phyloP scores from a whole-genome alignment of 2,113 vertebrate genomes.

The Lophotis ruficrista region DNA sequence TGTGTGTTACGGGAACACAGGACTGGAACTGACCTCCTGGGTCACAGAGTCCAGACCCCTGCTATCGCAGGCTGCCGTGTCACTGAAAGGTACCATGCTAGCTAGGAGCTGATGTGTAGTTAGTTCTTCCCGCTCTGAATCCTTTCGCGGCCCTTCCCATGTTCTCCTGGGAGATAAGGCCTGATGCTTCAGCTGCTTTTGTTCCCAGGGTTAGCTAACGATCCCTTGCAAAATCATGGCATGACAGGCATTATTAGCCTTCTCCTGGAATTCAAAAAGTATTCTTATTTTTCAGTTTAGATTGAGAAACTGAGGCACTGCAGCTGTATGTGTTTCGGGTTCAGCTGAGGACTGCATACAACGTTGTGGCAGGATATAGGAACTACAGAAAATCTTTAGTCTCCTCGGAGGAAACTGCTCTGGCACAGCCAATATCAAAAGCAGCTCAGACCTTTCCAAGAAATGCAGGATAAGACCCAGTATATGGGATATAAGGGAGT shows the following conservation, averaged over 20 bases:
- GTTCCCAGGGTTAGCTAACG: not conserved
- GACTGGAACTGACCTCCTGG: not conserved
- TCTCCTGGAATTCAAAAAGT: not conserved
- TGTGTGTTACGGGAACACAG: not conserved
- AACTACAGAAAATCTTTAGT: not conserved
- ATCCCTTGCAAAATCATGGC: not conserved
- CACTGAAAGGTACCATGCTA: not conserved
- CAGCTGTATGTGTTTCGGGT: not conserved
- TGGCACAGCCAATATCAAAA: not conserved
- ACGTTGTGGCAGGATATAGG: rapidly evolving
- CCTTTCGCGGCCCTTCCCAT: not conserved
- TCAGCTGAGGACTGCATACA: not conserved
- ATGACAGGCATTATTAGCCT: not conserved
- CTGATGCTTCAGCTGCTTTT: not conserved
- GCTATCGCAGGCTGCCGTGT: not conserved
- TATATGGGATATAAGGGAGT: not conserved
- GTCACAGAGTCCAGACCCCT: not conserved
- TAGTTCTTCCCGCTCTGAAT: not conserved
- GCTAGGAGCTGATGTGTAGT: not conserved
- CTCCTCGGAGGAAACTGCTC: not conserved
- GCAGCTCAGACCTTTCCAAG: not conserved
- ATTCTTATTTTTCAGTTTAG: not conserved
- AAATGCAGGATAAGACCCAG: not conserved
- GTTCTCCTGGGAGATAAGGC: not conserved
- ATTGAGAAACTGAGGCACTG: not conserved